Base-by-base conservation (phyloP, 2,888 invertebrate genomes). In the Strigamia crassipes region DNA sequence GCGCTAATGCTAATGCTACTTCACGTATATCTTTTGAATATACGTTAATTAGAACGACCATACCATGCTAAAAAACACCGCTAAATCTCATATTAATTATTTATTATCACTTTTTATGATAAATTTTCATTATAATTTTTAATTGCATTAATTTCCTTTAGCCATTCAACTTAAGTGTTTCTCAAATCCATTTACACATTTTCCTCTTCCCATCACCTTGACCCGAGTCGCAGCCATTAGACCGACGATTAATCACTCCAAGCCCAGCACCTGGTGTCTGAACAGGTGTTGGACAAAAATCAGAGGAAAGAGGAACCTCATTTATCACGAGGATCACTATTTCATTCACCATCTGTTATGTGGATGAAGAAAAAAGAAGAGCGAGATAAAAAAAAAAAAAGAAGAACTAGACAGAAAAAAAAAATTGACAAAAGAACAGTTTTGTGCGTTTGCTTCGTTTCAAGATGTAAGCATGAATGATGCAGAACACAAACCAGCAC, bases 271-370 rank as follows among this genome's bases (percentile, higher is more conserved):
- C 66, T 66, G 66, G 66, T 23, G 66, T 66, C 66, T 27, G 66
- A 66, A 66, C 66, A 66, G 66, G 66, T 66, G 66, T 27, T 66
- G 66, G 66, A 66, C 27, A 66, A 66, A 66, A 66, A 23, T 31
- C 66, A 5, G 9, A 5, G 1, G 66, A 13, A 27, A 66, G 23
- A 66, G 13, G 51, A 66, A 66, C 27, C 66, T 66, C 66, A 66
- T 66, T 31, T 66, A 66, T 66, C 66, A 66, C 31, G 61, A 6
- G 23, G 61, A n/a, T 66, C 31, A 66, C 31, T 27, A 27, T 31
- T 66, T 31, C 66, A 66, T 66, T 66, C 66, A 27, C 66, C 66
- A 66, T 66, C 66, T 66, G 66, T 66, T 66, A 66, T 3, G n/a
- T 23, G 66, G 9, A 51, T n/a, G 51, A 3, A 18, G n/a, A 51